Conservation (phyloP, 2,888 invertebrate species). For the Phasia obesa region DNA sequence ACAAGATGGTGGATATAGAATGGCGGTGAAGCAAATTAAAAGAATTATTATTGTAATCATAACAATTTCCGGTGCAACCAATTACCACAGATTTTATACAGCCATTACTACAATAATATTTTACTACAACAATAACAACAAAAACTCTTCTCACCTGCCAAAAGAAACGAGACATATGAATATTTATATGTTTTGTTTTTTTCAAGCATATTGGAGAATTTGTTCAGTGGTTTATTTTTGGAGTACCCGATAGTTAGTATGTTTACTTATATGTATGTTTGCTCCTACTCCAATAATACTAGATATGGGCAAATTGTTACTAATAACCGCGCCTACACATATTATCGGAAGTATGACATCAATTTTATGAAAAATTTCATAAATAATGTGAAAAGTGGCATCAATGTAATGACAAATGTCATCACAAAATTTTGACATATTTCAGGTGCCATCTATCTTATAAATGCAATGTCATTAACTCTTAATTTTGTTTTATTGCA, state of each 20-base stretch:
- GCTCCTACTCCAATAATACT: too few species aligned
- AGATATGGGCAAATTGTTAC: too few species aligned
- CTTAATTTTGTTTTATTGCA: too few species aligned
- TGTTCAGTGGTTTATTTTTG: not conserved
- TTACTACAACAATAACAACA: conserved; percentile 7
- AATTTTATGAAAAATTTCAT: too few species aligned
- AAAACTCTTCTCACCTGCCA: conserved; percentile 16
- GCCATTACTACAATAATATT: conserved; percentile 31
- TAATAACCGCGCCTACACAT: too few species aligned
- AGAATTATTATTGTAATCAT: conserved; percentile 73
- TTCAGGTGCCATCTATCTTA: too few species aligned
- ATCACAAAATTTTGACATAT: too few species aligned
- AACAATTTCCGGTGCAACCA: conserved; percentile 73
- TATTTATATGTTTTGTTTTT: not conserved
- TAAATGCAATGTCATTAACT: too few species aligned
- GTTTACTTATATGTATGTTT: too few species aligned
- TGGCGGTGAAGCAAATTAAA: conserved; percentile 70
- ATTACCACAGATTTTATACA: conserved; percentile 69
- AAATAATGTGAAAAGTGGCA: too few species aligned
- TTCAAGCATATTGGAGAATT: not conserved
- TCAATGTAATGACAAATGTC: too few species aligned
- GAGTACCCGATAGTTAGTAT: not conserved
- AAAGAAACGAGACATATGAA: not conserved
- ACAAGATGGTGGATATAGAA: conserved; percentile 52
- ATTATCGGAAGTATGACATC: too few species aligned